phyloP scores from a whole-genome alignment of 2,888 invertebrate genomes.

The Aspidiotus destructor region DNA sequence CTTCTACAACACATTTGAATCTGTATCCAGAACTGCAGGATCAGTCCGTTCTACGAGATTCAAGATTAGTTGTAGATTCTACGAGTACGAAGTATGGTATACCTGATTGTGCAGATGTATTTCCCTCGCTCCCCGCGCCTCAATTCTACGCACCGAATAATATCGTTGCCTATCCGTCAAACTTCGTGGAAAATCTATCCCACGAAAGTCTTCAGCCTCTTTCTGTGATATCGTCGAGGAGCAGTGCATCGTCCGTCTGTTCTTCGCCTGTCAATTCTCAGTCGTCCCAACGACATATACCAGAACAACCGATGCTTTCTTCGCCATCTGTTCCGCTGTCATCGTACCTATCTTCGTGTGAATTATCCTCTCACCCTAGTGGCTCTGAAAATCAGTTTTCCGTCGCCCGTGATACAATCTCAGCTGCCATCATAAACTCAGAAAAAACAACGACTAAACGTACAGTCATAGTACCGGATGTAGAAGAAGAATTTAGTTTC shows the following conservation, averaged over 20 bases:
- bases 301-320: not conserved
- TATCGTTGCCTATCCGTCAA: not conserved
- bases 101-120: no score
- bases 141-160: no score
- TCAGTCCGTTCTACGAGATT: no score
- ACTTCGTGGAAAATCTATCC: not conserved
- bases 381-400: not conserved
- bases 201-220: slow-evolving; percentile 7
- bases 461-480: slow-evolving; percentile 79
- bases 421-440: not conserved
- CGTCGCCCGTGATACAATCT: not conserved
- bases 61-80: no score
- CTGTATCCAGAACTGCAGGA: no score
- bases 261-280: slow-evolving; percentile 3
- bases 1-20: no score
- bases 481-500: slow-evolving; percentile 78
- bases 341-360: slow-evolving; percentile 16
- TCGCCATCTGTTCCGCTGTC: slow-evolving; percentile 9
- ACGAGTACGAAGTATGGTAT: no score
- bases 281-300: not conserved
- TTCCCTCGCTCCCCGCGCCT: no score
- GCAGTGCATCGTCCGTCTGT: not conserved
- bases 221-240: slow-evolving; percentile 9
- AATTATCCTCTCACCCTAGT: not conserved
- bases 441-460: slow-evolving; percentile 49